phyloP scores from a whole-genome alignment of 1,140 invertebrate genomes.

The Mesaphorura yosii region DNA sequence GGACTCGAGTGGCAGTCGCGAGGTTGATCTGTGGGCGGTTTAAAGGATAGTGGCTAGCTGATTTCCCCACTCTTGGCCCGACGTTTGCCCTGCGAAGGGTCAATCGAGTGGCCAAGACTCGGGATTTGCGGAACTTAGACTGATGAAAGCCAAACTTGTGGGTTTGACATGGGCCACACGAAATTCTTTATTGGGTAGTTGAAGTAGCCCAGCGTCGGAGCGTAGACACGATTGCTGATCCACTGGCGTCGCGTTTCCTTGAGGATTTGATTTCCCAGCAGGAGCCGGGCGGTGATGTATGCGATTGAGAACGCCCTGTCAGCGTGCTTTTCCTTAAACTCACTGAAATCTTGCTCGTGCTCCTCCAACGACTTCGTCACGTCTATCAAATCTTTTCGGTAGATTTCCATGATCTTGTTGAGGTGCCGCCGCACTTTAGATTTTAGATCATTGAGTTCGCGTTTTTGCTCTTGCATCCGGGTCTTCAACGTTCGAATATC shows the following conservation, averaged over 20 bases:
- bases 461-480: not conserved
- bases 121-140: too few species aligned
- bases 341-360: not conserved
- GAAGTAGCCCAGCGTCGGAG: not conserved
- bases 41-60: too few species aligned
- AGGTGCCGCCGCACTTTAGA: not conserved
- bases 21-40: too few species aligned
- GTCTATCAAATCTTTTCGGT: not conserved
- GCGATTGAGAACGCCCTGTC: not conserved
- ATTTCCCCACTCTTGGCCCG: too few species aligned
- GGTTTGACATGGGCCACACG: not conserved
- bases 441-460: not conserved
- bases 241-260: not conserved
- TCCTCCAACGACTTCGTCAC: not conserved
- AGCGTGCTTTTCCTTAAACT: not conserved
- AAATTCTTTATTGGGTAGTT: not conserved
- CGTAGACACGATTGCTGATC: not conserved
- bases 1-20: too few species aligned
- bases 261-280: not conserved
- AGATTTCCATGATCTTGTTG: not conserved
- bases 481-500: not conserved
- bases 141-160: too few species aligned
- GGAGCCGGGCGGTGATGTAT: not conserved
- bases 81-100: too few species aligned
- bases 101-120: too few species aligned